Evolutionary conservation across 2,888 invertebrate species (phyloP).

Genomic region (Macrosoma leucophasiata): DNA sequence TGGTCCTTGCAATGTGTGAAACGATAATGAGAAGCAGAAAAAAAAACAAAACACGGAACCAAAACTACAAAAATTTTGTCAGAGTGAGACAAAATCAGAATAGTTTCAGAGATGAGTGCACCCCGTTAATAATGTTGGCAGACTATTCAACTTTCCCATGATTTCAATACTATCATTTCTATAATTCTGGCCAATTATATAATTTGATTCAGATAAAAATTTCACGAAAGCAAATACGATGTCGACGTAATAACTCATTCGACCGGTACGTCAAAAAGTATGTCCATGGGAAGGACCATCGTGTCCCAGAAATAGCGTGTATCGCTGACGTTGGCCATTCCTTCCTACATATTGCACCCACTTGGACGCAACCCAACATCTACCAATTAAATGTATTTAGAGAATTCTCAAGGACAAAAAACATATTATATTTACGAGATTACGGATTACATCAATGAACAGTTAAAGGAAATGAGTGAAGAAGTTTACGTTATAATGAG

Average conservation of each 20-base stretch:
- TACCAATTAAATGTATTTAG: slow-evolving; percentile 25
- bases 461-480: slow-evolving; percentile 6
- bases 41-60: slow-evolving; percentile 35
- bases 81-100: too few relatives aligned
- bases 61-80: too few relatives aligned
- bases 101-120: too few relatives aligned
- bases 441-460: slow-evolving; percentile 9
- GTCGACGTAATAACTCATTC: slow-evolving; percentile 34
- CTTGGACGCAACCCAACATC: slow-evolving; percentile 70
- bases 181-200: too few relatives aligned
- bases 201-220: slow-evolving; percentile 10
- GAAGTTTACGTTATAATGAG: too few relatives aligned
- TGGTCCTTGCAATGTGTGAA: slow-evolving; percentile 65
- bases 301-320: slow-evolving; percentile 41
- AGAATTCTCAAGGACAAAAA: slow-evolving; percentile 16
- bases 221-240: slow-evolving; percentile 15
- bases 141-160: too few relatives aligned
- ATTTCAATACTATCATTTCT: too few relatives aligned
- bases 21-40: slow-evolving; percentile 54
- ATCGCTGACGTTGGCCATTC: slow-evolving; percentile 40
- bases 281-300: slow-evolving; percentile 22
- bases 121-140: too few relatives aligned
- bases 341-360: slow-evolving; percentile 55
- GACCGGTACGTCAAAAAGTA: slow-evolving; percentile 22
- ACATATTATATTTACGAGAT: slow-evolving; percentile 6